Evolutionary conservation across 2,888 invertebrate genomes (phyloP).

Genomic region (Eilema sororculum): DNA sequence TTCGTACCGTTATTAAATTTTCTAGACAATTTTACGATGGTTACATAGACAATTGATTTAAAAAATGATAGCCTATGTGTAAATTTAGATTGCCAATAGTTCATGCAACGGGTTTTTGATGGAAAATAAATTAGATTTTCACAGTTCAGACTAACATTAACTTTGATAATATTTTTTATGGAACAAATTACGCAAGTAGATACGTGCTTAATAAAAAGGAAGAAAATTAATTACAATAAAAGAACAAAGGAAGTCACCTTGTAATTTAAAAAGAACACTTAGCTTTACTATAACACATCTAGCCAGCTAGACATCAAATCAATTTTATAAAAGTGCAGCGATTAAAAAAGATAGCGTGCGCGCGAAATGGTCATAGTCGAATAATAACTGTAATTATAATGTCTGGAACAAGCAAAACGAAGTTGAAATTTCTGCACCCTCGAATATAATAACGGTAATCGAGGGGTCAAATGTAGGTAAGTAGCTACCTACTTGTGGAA

Average conservation of each 20-base stretch:
- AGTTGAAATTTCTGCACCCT: neutral
- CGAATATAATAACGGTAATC: neutral
- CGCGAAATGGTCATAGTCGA: neutral
- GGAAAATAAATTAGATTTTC: slow-evolving; percentile 50
- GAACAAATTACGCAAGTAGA: neutral
- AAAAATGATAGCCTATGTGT: slow-evolving; percentile 57
- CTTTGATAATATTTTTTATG: neutral
- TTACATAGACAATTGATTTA: slow-evolving; percentile 62
- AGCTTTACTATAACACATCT: neutral
- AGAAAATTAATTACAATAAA: neutral
- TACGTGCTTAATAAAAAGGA: neutral
- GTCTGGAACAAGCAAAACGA: neutral
- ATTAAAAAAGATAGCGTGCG: neutral
- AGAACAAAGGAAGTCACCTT: slow-evolving; percentile 18
- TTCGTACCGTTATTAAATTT: slow-evolving; percentile 32
- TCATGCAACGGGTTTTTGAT: slow-evolving; percentile 54
- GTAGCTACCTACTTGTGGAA: neutral
- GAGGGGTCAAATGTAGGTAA: neutral
- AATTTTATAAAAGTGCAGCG: neutral
- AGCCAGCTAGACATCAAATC: neutral
- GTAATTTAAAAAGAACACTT: neutral
- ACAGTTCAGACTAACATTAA: neutral
- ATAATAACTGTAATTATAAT: neutral
- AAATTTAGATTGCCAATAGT: slow-evolving; percentile 52
- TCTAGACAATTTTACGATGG: slow-evolving; percentile 46